These are phyloP conservation scores for Aleiodes testaceus DNA, from an alignment of 2,888 invertebrate genomes.

Conservation along the genomic window DNA sequence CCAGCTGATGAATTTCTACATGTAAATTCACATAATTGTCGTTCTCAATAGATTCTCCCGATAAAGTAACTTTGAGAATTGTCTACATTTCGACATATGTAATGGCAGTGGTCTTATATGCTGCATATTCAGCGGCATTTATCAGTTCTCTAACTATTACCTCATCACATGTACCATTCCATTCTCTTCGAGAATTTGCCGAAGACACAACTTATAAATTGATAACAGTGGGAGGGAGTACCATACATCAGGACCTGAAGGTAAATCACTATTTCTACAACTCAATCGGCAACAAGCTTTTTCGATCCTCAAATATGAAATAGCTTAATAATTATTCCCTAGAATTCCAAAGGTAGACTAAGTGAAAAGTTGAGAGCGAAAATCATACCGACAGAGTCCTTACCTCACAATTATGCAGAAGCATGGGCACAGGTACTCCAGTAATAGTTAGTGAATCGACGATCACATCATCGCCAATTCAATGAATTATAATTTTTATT, in stretches of 20 bases:
- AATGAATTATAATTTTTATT: too few species aligned
- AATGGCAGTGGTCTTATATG: constrained; percentile 45
- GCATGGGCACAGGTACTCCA: constrained; percentile 57
- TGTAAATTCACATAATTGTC: not conserved
- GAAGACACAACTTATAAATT: constrained; percentile 59
- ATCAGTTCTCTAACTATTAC: constrained; percentile 47
- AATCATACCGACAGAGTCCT: constrained; percentile 48
- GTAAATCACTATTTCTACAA: constrained; percentile 33
- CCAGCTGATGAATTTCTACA: not conserved
- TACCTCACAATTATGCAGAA: constrained; percentile 52
- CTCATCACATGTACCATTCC: constrained; percentile 57
- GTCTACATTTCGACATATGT: constrained; percentile 56
- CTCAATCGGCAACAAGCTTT: not conserved
- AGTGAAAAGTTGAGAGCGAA: constrained; percentile 48
- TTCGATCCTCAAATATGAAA: not conserved
- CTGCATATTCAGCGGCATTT: constrained; percentile 53
- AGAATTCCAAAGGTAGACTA: constrained; percentile 48
- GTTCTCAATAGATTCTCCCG: constrained; percentile 55
- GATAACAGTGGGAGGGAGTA: constrained; percentile 55
- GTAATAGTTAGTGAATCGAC: too few species aligned
- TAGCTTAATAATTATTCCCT: not conserved
- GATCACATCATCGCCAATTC: too few species aligned
- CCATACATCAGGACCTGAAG: constrained; percentile 56
- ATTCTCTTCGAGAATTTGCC: constrained; percentile 58
- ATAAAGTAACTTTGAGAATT: constrained; percentile 54